These are phyloP conservation scores for Agriopis marginaria DNA, from an alignment of 2,888 invertebrate genomes.

Conservation along the genomic window DNA sequence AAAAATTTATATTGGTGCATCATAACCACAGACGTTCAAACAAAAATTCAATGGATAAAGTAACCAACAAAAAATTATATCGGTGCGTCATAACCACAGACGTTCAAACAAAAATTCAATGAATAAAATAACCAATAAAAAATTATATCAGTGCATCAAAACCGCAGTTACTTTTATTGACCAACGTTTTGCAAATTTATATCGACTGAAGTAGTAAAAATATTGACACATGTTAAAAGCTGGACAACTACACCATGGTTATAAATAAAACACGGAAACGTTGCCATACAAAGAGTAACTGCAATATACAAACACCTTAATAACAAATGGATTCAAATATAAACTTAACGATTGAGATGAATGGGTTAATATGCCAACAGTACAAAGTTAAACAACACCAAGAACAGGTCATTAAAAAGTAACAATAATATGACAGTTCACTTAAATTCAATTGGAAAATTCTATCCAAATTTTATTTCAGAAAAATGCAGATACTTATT, in stretches of 20 bases:
- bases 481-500: neutral
- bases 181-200: neutral
- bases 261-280: neutral
- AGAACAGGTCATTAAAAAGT: constrained; percentile 4
- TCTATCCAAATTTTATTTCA: too few relatives aligned
- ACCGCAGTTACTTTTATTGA: constrained; percentile 11
- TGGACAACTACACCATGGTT: neutral
- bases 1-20: too few relatives aligned
- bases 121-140: neutral
- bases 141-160: constrained; percentile 42
- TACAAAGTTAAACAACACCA: neutral
- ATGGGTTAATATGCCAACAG: neutral
- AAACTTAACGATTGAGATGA: neutral
- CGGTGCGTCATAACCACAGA: constrained; percentile 40
- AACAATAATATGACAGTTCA: constrained; percentile 40
- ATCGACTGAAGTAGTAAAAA: neutral
- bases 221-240: too few relatives aligned
- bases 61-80: neutral
- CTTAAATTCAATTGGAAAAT: constrained; percentile 48
- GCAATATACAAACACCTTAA: neutral
- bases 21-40: too few relatives aligned
- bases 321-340: neutral
- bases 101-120: too few relatives aligned
- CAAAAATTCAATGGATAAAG: too few relatives aligned
- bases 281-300: neutral